These are phyloP conservation scores for Tyrannus savana DNA, from an alignment of 2,113 vertebrate genomes.

Conservation along the genomic window DNA sequence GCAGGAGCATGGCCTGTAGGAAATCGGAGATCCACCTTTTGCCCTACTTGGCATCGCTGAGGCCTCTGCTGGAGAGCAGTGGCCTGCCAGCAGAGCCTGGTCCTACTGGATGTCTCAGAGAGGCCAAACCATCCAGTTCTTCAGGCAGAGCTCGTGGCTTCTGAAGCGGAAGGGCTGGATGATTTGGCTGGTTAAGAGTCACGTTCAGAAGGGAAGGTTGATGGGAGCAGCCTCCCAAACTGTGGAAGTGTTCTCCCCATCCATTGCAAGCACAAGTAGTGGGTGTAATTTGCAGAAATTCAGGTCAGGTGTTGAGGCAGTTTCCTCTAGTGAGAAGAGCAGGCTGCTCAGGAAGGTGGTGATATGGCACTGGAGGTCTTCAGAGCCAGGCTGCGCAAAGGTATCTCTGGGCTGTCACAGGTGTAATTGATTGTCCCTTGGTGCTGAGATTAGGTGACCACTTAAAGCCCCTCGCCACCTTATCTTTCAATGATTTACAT, in stretches of 20 bases:
- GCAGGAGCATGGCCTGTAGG: neutral
- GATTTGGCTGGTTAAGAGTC: neutral
- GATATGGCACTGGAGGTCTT: neutral
- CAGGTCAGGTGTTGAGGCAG: rapidly evolving
- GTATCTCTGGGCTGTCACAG: neutral
- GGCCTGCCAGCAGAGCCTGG: neutral
- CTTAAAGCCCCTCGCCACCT: neutral
- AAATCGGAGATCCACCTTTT: neutral
- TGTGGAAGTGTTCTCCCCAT: rapidly evolving
- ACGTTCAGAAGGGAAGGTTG: neutral
- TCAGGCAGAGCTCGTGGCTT: neutral
- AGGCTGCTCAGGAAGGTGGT: neutral
- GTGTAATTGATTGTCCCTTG: neutral
- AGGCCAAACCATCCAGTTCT: rapidly evolving
- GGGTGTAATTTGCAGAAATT: neutral
- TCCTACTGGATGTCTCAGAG: rapidly evolving
- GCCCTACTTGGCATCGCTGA: rapidly evolving
- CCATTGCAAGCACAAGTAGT: neutral
- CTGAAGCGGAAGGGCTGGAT: neutral
- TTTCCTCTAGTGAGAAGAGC: neutral
- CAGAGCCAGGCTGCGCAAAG: neutral
- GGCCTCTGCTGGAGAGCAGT: rapidly evolving
- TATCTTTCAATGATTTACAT: neutral
- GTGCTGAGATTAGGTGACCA: neutral
- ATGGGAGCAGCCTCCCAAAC: neutral